Evolutionary conservation across 1,140 invertebrate species (phyloP), one percentile per base, ranked within the genome.

Genomic region (Metopolophium dirhodum): DNA sequence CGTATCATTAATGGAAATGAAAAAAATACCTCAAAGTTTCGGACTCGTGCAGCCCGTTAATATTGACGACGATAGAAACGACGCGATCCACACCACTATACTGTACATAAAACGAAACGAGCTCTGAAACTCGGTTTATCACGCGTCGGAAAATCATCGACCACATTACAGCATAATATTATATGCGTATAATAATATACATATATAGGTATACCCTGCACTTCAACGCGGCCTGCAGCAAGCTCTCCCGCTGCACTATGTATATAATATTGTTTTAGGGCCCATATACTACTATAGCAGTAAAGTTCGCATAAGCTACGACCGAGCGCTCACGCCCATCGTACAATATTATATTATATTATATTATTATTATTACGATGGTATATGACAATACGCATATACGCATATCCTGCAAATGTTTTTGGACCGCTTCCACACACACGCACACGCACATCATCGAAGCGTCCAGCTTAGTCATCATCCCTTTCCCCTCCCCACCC

Each of bases 401-500:
- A 45, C 83, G 83, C 83, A 45, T 45, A 30, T 49, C 23, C 61
- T 88, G 47, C 47, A 88, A 88, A 88, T 88, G 86, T 88, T 88
- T 83, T 88, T 88, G 86, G 86, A 88, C 45, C 47, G 20, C 86
- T 88, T 88, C 86, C 86, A 88, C 37, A 86, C 45, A 54, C 51
- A 23, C 20, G 20, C 41, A 51, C 51, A 54, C 18, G 7, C 51
- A 54, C 51, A 22, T 54, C 51, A 18, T 18, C 45, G 9, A 30
- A 14, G 57, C 77, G 37, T 91, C 90, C 61, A 49, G 90, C 90
- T 91, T 91, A 91, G 90, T 91, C 90, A 91, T 91, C 90, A n/a
- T 90, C 41, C 89, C 90, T 68, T 20, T 82, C 14, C 30, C 30
- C 90, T 23, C 14, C 61, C 61, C 30, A 7, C 61, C n/a, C 90